Evolutionary conservation across 2,888 invertebrate species (phyloP), one percentile per base, ranked within the genome.

Genomic region (Drosophila siamana): DNA sequence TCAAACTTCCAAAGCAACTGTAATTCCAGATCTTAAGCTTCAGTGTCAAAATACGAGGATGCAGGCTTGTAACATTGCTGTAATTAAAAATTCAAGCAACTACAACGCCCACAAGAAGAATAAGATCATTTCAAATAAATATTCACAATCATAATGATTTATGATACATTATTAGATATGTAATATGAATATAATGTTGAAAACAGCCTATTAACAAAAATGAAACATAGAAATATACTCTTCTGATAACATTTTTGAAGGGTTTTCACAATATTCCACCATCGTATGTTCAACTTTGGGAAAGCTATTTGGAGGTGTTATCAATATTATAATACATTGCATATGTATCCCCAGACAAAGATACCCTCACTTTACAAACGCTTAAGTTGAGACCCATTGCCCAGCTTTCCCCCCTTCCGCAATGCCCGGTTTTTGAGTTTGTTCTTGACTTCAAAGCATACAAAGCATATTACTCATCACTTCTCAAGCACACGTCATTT

Each of bases 401-500:
- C 43, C 9, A 24, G 13, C 19, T 9, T 8, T 30, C 33, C 41
- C 13, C 13, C 19, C n/a, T 9, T 33, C 46, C 8, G 9, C 22
- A 56, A 36, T 19, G 16, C 36, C 57, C 59, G 22, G 50, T 40
- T 86, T 80, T 74, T 83, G 33, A 69, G 84, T 83, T 88, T 50
- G 24, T 70, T 38, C 36, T 13, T 48, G 52, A 43, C 44, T 60
- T 61, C 40, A 48, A 56, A 82, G 63, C 81, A 88, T 83, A 81
- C 86, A 74, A 81, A 67, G 70, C 82, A 88, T 83, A 65, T 76
- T 80, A 88, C 86, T 88, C 87, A 83, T 83, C 63, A 87, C 62
- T 68, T 52, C 59, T 54, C 74, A 55, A 69, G 47, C 78, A 86
- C 82, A 83, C 88, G 51, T 69, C 84, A 88, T 86, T 64, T 28